phyloP scores from a whole-genome alignment of 2,797 vertebrate species.

The Lutjanus argentimaculatus region DNA sequence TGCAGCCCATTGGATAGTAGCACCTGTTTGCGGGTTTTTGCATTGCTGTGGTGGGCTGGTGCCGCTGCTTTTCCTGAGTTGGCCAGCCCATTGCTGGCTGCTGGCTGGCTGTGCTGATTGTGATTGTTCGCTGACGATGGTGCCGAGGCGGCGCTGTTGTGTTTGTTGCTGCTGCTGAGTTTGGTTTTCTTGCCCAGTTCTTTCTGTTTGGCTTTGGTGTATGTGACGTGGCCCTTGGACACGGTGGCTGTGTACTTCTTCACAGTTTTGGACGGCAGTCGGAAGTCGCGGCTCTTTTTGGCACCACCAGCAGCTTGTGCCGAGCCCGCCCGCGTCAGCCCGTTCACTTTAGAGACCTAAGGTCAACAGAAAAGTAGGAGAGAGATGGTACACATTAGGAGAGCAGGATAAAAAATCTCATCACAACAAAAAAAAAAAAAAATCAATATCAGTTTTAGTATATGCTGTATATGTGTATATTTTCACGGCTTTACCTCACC shows the following conservation, averaged over 20 bases:
- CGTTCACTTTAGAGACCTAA: conserved; percentile 96
- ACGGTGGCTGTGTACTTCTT: conserved; percentile 98
- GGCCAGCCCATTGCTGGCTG: conserved; percentile 86
- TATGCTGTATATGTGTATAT: too few relatives aligned
- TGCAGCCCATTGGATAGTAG: conserved; percentile 96
- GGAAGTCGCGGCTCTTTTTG: conserved; percentile 98
- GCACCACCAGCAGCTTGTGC: conserved; percentile 91
- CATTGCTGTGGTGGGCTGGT: conserved; percentile 96
- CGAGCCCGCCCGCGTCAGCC: conserved; percentile 93
- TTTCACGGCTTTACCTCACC: too few relatives aligned
- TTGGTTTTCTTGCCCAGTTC: conserved; percentile 99
- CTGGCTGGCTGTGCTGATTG: conserved; percentile 86
- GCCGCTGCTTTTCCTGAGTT: conserved; percentile 97
- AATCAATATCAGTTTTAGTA: too few relatives aligned
- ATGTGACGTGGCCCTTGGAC: conserved; percentile 99
- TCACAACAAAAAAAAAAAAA: neutral
- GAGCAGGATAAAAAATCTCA: neutral
- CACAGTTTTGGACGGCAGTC: conserved; percentile 99
- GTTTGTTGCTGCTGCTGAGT: conserved; percentile 97
- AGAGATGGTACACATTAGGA: neutral
- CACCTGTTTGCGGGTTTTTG: conserved; percentile 99
- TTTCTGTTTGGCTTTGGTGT: conserved; percentile 99
- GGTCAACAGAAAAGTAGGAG: conserved; percentile 13
- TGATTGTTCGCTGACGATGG: conserved; percentile 87
- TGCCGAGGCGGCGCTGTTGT: conserved; percentile 86